Evolutionary conservation across 2,113 vertebrate species (phyloP).

Genomic region (Pelmatolapia mariae): DNA sequence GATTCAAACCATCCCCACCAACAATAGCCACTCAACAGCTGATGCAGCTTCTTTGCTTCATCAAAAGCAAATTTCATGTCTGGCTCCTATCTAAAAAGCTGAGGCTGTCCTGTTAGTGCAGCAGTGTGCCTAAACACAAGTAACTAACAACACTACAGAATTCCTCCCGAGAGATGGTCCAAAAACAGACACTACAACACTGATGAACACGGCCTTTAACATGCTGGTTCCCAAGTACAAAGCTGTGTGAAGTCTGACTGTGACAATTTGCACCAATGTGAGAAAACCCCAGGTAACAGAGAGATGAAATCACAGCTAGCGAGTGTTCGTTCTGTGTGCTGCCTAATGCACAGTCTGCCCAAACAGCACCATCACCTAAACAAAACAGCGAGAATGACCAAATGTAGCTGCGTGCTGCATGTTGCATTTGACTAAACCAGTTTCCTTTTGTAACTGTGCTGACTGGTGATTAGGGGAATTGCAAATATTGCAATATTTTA

Average conservation of each 20-base stretch:
- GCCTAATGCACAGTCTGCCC: not conserved
- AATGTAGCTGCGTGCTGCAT: not conserved
- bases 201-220: not conserved
- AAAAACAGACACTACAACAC: not conserved
- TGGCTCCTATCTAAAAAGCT: not conserved
- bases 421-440: not conserved
- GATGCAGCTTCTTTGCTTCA: not conserved
- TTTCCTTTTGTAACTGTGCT: not conserved
- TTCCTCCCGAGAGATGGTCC: not conserved
- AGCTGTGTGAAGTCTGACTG: not conserved
- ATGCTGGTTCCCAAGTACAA: not conserved
- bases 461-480: not conserved
- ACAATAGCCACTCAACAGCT: not conserved
- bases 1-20: not conserved
- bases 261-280: not conserved
- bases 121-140: not conserved
- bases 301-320: not conserved
- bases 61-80: not conserved
- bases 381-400: not conserved
- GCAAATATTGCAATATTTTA: not conserved
- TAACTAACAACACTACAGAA: not conserved
- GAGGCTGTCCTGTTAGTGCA: not conserved
- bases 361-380: not conserved
- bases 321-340: not conserved
- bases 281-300: not conserved